Percentiles rank a stretch among this genome's conserved stretches.
These are phyloP conservation scores for Sylvilagus bachmani DNA, from an alignment of 2,113 vertebrate species.

Conservation along the genomic window DNA sequence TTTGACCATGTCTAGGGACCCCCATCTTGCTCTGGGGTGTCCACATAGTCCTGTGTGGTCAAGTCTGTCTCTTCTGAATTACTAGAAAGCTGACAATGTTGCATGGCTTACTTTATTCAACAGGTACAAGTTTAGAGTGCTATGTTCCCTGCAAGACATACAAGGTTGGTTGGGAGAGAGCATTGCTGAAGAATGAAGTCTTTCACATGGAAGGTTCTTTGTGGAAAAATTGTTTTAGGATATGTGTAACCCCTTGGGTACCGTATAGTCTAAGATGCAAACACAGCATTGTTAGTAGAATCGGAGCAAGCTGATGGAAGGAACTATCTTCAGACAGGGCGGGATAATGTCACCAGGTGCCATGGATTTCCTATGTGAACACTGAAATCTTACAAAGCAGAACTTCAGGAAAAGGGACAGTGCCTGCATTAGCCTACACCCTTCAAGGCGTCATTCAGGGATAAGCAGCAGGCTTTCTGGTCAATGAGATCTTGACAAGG, in stretches of 20 bases:
- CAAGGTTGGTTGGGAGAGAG: background rate
- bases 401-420: background rate
- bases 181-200: background rate
- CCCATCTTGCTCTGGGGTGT: background rate
- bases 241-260: background rate
- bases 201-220: background rate
- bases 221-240: background rate
- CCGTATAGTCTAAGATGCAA: background rate
- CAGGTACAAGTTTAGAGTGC: background rate
- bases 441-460: background rate
- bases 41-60: background rate
- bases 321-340: constrained; percentile 49
- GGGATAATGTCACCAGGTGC: constrained; percentile 42
- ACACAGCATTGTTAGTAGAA: constrained; percentile 5
- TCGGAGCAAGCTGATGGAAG: constrained; percentile 22
- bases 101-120: background rate
- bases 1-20: background rate
- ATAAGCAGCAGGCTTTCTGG: background rate
- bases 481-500: background rate
- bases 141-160: background rate
- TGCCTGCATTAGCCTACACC: background rate
- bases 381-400: background rate
- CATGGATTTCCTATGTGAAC: background rate
- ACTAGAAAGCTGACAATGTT: background rate
- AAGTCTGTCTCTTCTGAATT: background rate